These are phyloP conservation scores for Mesorhabditis sp. DNA, from an alignment of 2,888 invertebrate genomes.

Conservation along the genomic window DNA sequence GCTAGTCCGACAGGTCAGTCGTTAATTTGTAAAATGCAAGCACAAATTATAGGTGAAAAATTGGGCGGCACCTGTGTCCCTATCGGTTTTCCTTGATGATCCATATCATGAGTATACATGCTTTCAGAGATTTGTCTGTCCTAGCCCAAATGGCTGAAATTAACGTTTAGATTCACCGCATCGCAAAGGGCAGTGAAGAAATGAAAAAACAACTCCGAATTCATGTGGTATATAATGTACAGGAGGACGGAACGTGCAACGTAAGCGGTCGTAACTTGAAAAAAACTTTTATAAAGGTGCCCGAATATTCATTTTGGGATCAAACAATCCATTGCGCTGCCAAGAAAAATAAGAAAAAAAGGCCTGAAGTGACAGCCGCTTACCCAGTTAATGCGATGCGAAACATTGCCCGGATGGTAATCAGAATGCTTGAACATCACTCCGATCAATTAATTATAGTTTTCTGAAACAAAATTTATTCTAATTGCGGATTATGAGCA, in stretches of 20 bases:
- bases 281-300: no score
- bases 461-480: constrained; percentile 3
- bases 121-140: background rate
- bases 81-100: background rate
- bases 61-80: background rate
- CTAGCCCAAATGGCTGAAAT: no score
- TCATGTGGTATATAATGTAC: no score
- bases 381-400: background rate
- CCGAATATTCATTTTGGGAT: no score
- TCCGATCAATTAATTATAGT: background rate
- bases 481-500: constrained; percentile 2
- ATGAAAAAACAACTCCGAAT: no score
- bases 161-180: no score
- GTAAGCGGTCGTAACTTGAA: no score
- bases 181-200: no score
- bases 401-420: background rate
- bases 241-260: no score
- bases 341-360: constrained; percentile 1
- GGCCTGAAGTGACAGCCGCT: background rate
- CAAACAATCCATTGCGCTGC: no score
- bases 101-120: background rate
- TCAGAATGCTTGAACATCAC: background rate
- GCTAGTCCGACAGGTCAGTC: background rate
- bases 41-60: background rate
- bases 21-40: background rate